Evolutionary conservation across 2,888 invertebrate genomes (phyloP), one percentile per base, ranked within the genome.

Genomic region (Synanthedon myopaeformis): DNA sequence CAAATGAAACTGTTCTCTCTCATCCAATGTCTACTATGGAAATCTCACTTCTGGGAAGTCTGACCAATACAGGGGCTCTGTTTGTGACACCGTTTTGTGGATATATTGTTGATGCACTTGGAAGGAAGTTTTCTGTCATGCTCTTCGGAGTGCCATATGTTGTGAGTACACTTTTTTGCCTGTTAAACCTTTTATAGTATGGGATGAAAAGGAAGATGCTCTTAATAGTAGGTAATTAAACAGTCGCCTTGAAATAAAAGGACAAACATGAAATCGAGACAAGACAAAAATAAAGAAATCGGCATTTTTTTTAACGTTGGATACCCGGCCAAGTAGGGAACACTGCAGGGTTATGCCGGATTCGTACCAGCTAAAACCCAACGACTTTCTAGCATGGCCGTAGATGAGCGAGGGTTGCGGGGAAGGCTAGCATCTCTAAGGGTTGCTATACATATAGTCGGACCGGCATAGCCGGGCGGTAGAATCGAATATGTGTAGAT

Each of bases 71-170:
- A 1, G 60, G 60, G 0, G 60, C 55, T 4, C 19, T 60, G 42
- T 10, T 55, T 1, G 56, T 41, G 41, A 60, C 60, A 1, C 60
- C 60, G 8, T 56, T 60, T 13, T 59, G 59, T 50, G 58, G 58
- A 1, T 55, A 56, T 8, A 52, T 53, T 3, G 23, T 60, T 8
- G 53, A 59, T 41, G 55, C 35, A 11, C 49, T 56, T 2, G 60
- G 60, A 2, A 53, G 60, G 41, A 59, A 57, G 51, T 56, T 55
- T 8, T 53, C 60, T 10, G 58, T 56, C 1, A 55, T 60, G 51
- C 48, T 60, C 48, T 58, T 58, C 48, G 60, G 60, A 13, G 5
- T 60, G 8, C 60, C 59, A 10, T 58, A 57, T 54, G 58, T 56
- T 13, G 60, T 60, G 42, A 58, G 60, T 56, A 3, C 4, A 4